These are phyloP conservation scores for Hiodon tergisus DNA, from an alignment of 2,113 vertebrate genomes.

Conservation along the genomic window DNA sequence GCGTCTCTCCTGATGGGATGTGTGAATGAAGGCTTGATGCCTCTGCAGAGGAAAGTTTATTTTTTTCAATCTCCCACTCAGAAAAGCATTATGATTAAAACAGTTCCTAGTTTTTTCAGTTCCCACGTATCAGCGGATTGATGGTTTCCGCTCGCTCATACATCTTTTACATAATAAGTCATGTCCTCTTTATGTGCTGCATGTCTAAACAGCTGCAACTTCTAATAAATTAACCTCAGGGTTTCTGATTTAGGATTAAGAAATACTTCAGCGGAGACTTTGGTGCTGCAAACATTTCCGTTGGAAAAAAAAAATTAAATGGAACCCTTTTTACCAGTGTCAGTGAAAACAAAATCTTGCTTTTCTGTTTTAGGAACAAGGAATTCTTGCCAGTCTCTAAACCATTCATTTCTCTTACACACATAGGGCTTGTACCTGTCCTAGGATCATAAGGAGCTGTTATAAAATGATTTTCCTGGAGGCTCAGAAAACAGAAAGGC, in stretches of 20 bases:
- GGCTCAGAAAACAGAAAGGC: too few relatives aligned
- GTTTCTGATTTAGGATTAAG: neutral
- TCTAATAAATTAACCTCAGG: neutral
- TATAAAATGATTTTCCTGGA: neutral
- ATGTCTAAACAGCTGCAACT: constrained; percentile 6
- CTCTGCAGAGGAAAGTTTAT: neutral
- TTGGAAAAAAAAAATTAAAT: neutral
- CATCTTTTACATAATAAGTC: constrained; percentile 33
- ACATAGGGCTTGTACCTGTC: neutral
- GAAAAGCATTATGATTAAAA: constrained; percentile 22
- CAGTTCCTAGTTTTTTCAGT: constrained; percentile 27
- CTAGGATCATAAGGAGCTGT: neutral
- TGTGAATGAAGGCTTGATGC: neutral
- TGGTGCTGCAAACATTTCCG: neutral
- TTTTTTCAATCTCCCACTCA: constrained; percentile 11
- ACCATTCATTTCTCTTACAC: neutral
- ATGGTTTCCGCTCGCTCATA: constrained; percentile 22
- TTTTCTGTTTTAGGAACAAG: too few relatives aligned
- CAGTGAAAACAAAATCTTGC: neutral
- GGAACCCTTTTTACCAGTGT: neutral
- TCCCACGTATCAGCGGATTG: constrained; percentile 24
- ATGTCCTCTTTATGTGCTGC: neutral
- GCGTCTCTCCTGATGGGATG: neutral
- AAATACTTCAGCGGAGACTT: neutral
- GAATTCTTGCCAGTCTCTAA: neutral